Percentiles rank a stretch among this genome's conserved stretches.
Evolutionary conservation across 2,113 vertebrate species (phyloP).

Genomic region (Tychaedon coryphoeus): DNA sequence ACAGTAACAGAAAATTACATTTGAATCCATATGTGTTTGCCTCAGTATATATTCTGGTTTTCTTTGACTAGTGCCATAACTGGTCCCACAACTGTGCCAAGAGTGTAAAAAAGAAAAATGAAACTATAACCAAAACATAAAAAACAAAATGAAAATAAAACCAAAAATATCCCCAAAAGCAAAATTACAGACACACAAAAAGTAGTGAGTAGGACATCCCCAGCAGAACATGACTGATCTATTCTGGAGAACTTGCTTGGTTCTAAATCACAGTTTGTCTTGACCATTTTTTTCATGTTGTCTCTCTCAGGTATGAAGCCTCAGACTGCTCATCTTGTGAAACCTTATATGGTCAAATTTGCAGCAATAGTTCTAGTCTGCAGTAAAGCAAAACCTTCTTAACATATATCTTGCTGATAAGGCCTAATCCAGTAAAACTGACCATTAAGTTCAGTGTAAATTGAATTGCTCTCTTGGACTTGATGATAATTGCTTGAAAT

Average conservation of each 20-base stretch:
- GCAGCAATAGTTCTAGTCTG: neutral
- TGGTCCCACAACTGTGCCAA: neutral
- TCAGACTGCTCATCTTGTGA: neutral
- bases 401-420: neutral
- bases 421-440: slow-evolving; percentile 19
- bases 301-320: neutral
- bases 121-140: neutral
- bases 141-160: neutral
- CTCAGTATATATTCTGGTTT: neutral
- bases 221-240: neutral
- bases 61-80: neutral
- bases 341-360: neutral
- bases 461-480: neutral
- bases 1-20: neutral
- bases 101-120: neutral
- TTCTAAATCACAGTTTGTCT: neutral
- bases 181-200: neutral
- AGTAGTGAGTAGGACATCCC: neutral
- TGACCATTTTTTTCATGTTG: neutral
- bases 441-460: neutral
- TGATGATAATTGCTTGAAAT: neutral
- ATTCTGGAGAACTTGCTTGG: neutral
- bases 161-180: neutral
- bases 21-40: neutral
- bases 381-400: neutral